Evolutionary conservation across 1,140 invertebrate genomes (phyloP), one percentile per base, ranked within the genome.

Genomic region (Xylocopa sonorina): DNA sequence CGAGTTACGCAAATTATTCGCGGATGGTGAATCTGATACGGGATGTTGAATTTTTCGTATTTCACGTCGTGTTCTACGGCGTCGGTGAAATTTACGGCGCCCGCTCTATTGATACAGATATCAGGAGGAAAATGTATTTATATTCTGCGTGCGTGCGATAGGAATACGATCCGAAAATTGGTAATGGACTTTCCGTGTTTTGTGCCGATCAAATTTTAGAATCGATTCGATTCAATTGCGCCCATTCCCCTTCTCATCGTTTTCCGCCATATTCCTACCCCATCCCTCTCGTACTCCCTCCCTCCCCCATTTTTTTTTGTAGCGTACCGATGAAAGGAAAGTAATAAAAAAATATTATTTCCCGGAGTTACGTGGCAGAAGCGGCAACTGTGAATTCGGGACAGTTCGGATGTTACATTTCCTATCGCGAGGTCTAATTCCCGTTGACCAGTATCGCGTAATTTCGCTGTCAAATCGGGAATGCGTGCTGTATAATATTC

Each of bases 121-220:
- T 84, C 71, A 78, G 73, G 64, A 79, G 82, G 82, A 78, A 82
- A 78, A 75, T 82, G 82, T 82, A 84, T 84, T 82, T 84, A 78
- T 84, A 84, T 84, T 84, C 82, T 64, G 50, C 64, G 29, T 18
- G 50, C 80, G 66, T n/a, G 62, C 55, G 58, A 75, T 79, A 82
- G 78, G 57, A 83, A 83, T 87, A 83, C 84, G 75, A 81, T 64
- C 69, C 77, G 72, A 83, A 84, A 88, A 87, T 88, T 89, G 88
- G 87, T 89, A 88, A 89, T 89, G 88, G 87, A 88, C 81, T 89
- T 89, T 89, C 71, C 87, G 79, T 88, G 87, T 89, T 85, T 88
- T 69, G 58, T 69, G 64, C 62, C 67, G 69, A 72, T 78, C 55
- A 78, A 78, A 83, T 82, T 83, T 80, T 83, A 75, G 78, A 69